phyloP scores from a whole-genome alignment of 2,888 invertebrate species.

The Cephus runcator region DNA sequence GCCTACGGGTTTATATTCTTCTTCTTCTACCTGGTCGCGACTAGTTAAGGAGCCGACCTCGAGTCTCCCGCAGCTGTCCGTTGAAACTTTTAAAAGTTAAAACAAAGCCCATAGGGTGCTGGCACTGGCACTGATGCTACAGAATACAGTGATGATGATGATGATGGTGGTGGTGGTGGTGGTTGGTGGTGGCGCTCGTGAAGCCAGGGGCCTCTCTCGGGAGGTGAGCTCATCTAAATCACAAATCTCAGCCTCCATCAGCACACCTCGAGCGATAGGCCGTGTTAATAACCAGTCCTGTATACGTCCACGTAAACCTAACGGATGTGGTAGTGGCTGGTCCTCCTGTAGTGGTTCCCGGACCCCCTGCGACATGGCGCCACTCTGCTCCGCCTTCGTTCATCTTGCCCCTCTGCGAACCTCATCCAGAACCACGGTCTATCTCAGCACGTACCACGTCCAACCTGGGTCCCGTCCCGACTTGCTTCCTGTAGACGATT shows the following conservation, averaged over 20 bases:
- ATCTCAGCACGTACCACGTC: not conserved
- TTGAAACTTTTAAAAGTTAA: slow-evolving; percentile 50
- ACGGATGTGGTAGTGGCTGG: slow-evolving; percentile 32
- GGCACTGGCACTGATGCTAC: slow-evolving; percentile 7
- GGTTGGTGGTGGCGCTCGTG: not conserved
- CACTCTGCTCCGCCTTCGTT: slow-evolving; percentile 62
- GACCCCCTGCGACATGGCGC: slow-evolving; percentile 66
- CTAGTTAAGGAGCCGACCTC: slow-evolving; percentile 42
- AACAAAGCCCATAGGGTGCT: slow-evolving; percentile 47
- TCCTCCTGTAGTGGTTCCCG: slow-evolving; percentile 37
- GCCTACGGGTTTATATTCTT: slow-evolving; percentile 11
- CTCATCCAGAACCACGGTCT: not conserved
- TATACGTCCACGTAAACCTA: slow-evolving; percentile 14
- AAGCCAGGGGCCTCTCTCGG: not conserved
- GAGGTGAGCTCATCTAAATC: slow-evolving; percentile 60
- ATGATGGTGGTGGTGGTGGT: slow-evolving; percentile 17
- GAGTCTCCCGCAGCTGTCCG: slow-evolving; percentile 41
- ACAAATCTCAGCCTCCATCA: slow-evolving; percentile 60
- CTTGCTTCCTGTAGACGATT: not conserved
- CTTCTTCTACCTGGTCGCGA: slow-evolving; percentile 42
- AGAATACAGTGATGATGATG: not conserved
- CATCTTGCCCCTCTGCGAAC: not conserved
- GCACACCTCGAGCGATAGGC: slow-evolving; percentile 55
- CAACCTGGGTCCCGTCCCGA: not conserved
- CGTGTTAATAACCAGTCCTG: slow-evolving; percentile 46